Evolutionary conservation across 1,140 invertebrate genomes (phyloP), one percentile per base, ranked within the genome.

Genomic region (Centruroides vittatus): DNA sequence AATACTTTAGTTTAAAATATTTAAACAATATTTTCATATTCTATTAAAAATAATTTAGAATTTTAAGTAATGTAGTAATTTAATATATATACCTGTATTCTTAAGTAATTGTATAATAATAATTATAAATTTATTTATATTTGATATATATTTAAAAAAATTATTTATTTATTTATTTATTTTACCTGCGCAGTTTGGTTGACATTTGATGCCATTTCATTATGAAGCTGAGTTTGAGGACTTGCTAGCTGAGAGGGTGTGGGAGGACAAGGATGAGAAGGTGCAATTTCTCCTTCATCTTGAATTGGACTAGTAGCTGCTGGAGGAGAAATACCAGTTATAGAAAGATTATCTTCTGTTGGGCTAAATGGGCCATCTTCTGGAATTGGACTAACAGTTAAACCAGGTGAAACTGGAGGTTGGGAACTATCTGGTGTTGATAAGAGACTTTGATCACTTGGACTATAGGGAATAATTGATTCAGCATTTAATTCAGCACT

Each of bases 261-360:
- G 57, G 65, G 35, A 62, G 60, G 41, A 58, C 58, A 84, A 77
- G 0, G 75, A 70, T 56, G 75, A 71, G 68, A 61, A 50, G 46
- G n/a, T 36, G 35, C 46, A 49, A 12, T 10, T 13, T 67, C 68
- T 23, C 62, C 60, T 12, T 65, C 62, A 41, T 66, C 60, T 59
- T 60, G 58, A 52, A 55, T 57, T n/a, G 60, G 60, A 41, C 41
- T 41, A 35, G 60, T 57, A n/a, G 55, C 57, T 35, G 55, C 57
- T n/a, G 55, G 47, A 23, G 61, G 61, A 48, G 50, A 62, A 13
- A 57, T 34, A 11, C 61, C 61, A 62, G 57, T 57, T 48, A 58
- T 57, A 36, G 61, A 62, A 47, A 53, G 41, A 41, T 41, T 56
- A 34, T 62, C 62, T 47, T 63, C 62, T 34, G 58, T 60, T 13